Evolutionary conservation across 2,797 vertebrate species (phyloP), one percentile per base, ranked within the genome.

Genomic region (Craterocephalus amniculus): DNA sequence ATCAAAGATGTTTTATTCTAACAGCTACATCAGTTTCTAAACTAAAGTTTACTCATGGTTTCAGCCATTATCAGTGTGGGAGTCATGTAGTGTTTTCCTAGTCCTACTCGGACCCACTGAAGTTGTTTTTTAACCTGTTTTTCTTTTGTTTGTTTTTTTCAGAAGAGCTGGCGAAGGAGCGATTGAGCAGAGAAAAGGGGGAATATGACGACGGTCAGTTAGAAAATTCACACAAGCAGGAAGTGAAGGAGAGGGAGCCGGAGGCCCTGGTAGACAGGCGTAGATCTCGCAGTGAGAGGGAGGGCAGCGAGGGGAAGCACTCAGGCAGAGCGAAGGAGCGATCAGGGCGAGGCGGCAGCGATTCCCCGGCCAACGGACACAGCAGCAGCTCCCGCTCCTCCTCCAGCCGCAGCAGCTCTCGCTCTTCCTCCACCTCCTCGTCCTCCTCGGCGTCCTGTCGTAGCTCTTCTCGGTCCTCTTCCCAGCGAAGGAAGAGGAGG

Each of bases 381-480:
- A 97, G 96, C 78, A 98, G 94, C 89, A 96, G 92, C 71, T 97
- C 96, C 75, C 96, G 92, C 86, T 96, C 95, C 78, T 95, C 94
- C 60, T 95, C 96, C 62, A 96, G 96, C 71, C 90, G 87, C 64
- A 97, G 96, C 91, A 97, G 96, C 90, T 96, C 93, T 40, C 94
- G 52, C 2, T 91, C 96, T 55, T 98, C 96, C 57, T 97, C 96
- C 31, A 96, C 97, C 0, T 99, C 96, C 2, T 97, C 96, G 27
- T 96, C 93, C 13, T 97, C 97, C 79, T 96, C 97, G 29, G 94
- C 92, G 26, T 97, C 96, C 35, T 98, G 96, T 63, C 95, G 92
- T 70, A 96, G 96, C 74, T 98, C 97, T 67, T 98, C 97, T 0
- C 95, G 88, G 71, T 97, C 97, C 57, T 97, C 96, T 67, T 97